These are phyloP conservation scores for Lerema accius DNA, from an alignment of 1,140 invertebrate species.

Conservation along the genomic window DNA sequence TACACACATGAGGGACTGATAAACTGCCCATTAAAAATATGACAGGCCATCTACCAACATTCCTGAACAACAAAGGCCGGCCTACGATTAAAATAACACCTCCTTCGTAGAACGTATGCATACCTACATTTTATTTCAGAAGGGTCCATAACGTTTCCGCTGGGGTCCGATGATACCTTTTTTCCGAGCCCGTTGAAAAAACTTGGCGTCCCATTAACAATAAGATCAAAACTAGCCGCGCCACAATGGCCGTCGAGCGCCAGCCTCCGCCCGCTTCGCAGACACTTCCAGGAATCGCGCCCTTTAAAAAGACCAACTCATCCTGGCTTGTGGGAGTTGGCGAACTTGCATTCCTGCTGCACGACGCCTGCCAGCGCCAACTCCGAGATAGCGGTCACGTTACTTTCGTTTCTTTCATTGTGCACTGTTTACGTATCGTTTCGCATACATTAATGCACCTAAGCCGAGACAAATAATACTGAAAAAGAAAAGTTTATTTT, in stretches of 20 bases:
- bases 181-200: slow-evolving; percentile 75
- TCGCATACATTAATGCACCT: not conserved
- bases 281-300: slow-evolving; percentile 75
- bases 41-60: slow-evolving; percentile 79
- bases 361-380: not conserved
- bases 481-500: not conserved
- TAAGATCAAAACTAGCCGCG: slow-evolving; percentile 82
- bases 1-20: slow-evolving; percentile 48
- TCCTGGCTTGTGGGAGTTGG: slow-evolving; percentile 70
- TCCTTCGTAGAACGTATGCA: slow-evolving; percentile 76
- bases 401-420: slow-evolving; percentile 14
- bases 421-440: not conserved
- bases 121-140: slow-evolving; percentile 75
- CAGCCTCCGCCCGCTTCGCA: slow-evolving; percentile 69
- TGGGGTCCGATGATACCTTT: slow-evolving; percentile 78
- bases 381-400: slow-evolving; percentile 10
- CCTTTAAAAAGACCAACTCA: slow-evolving; percentile 77
- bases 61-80: slow-evolving; percentile 77
- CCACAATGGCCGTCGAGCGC: slow-evolving; percentile 77
- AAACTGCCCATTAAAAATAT: slow-evolving; percentile 78
- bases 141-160: slow-evolving; percentile 79
- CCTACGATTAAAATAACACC: slow-evolving; percentile 80
- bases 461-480: not conserved
- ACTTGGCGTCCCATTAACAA: slow-evolving; percentile 81
- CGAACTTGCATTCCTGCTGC: slow-evolving; percentile 61